These are phyloP conservation scores for Caenorhabditis inopinata DNA, from an alignment of 1,140 invertebrate genomes.

Conservation along the genomic window DNA sequence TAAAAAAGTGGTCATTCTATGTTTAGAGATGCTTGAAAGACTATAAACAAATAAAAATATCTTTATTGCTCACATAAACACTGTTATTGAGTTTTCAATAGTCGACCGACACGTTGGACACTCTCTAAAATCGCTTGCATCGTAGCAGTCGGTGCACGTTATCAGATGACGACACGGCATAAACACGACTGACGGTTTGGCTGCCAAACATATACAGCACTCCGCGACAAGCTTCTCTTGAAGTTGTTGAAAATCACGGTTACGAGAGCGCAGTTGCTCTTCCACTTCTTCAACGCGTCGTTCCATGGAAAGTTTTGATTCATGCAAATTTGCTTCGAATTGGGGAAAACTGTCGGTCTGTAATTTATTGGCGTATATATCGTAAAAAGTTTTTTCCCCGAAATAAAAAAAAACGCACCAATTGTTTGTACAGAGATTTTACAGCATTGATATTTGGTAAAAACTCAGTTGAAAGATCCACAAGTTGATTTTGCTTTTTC, in stretches of 20 bases:
- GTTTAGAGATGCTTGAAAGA: too few relatives aligned
- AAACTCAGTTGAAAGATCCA: background rate
- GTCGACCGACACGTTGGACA: constrained; percentile 35
- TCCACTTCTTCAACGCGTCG: background rate
- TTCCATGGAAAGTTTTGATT: background rate
- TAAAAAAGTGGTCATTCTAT: too few relatives aligned
- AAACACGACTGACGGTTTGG: constrained; percentile 34
- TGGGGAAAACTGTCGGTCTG: constrained; percentile 25
- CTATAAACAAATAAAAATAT: too few relatives aligned
- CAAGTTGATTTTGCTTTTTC: constrained; percentile 6
- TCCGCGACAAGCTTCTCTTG: constrained; percentile 24
- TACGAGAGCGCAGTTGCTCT: background rate
- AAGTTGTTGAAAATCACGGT: constrained; percentile 10
- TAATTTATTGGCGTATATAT: background rate
- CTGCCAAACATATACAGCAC: constrained; percentile 34
- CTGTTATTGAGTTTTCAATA: constrained; percentile 29
- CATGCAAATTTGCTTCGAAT: background rate
- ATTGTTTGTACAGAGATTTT: background rate
- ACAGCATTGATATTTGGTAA: background rate
- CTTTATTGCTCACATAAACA: background rate
- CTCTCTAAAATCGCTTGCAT: constrained; percentile 26
- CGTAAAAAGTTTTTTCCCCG: background rate
- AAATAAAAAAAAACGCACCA: too few relatives aligned
- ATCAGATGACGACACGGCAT: constrained; percentile 34
- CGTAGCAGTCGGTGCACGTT: constrained; percentile 20